Evolutionary conservation across 2,113 vertebrate genomes (phyloP), one percentile per base, ranked within the genome.

Genomic region (Sebastes schlegelii): DNA sequence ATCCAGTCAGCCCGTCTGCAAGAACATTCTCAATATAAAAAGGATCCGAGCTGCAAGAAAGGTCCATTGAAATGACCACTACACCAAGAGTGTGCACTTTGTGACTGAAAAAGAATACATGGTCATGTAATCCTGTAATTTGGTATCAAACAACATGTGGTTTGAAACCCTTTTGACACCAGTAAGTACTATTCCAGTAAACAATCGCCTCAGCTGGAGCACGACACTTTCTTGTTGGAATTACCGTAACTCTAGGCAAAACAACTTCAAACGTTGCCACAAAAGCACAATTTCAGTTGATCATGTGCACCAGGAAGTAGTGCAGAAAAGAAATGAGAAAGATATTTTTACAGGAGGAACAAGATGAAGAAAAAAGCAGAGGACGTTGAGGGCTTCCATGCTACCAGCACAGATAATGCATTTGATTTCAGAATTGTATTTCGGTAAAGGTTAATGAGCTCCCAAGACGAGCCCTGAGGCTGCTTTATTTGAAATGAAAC

Each of bases 191-290:
- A 8, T 82, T 55, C 57, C 14, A 57, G 26, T 71, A 51, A 82
- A 72, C 42, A 73, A 34, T 66, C 26, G 21, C 52, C 52, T 78
- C 66, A 23, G 42, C 42, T 51, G 26, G n/a, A 81, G 73, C 13
- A 23, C 1, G 14, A 21, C 52, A 55, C 68, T 70, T 65, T 69
- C 6, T 3, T 55, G 77, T 74, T 67, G 63, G 42, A 62, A 16
- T 79, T 62, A 43, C 66, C 2, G 26, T 75, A 82, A 74, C 14
- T 77, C 43, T 10, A 8, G 55, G 16, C 51, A 62, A 67, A 82
- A 74, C 75, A 71, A 71, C 72, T 63, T 76, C 12, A 82, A 62
- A 74, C 1, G 5, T 8, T 61, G n/a, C 60, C 55, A 77, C 51
- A 40, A 49, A 77, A 63, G 76, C 54, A 11, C 21, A 48, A 1